A percentile compares a stretch with the other conserved stretches of the same genome.
Evolutionary conservation across 2,797 vertebrate species (phyloP).

Genomic region (Malacoctenus gilli): DNA sequence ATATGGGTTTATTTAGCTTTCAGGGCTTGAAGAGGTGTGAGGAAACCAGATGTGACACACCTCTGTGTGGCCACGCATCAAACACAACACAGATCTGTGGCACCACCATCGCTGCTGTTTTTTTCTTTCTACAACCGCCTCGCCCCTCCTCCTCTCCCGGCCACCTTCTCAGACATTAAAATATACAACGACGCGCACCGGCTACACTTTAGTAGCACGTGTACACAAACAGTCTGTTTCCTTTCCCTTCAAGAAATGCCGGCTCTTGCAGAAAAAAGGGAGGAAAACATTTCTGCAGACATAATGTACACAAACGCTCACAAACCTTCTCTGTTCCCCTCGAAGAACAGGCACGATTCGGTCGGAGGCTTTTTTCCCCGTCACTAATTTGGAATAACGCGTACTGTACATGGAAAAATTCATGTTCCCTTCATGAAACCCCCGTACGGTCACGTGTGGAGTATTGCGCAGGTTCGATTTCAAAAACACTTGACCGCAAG

Average conservation of each 20-base stretch:
- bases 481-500: neutral
- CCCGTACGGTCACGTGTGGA: neutral
- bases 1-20: slow-evolving; percentile 31
- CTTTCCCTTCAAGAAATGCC: slow-evolving; percentile 43
- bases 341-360: slow-evolving; percentile 23
- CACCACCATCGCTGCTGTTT: slow-evolving; percentile 15
- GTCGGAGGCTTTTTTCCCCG: slow-evolving; percentile 31
- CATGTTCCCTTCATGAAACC: slow-evolving; percentile 4
- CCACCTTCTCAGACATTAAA: slow-evolving; percentile 66
- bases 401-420: slow-evolving; percentile 36
- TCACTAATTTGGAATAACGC: slow-evolving; percentile 22
- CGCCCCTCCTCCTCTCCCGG: slow-evolving; percentile 4
- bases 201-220: slow-evolving; percentile 36
- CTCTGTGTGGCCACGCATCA: slow-evolving; percentile 22
- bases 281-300: slow-evolving; percentile 66
- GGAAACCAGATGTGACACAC: slow-evolving; percentile 38
- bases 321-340: slow-evolving; percentile 63
- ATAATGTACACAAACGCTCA: slow-evolving; percentile 65
- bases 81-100: slow-evolving; percentile 28
- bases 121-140: neutral
- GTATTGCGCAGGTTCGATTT: neutral
- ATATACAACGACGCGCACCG: slow-evolving; percentile 65
- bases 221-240: slow-evolving; percentile 65
- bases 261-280: slow-evolving; percentile 24
- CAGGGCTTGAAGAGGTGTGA: slow-evolving; percentile 1